These are phyloP conservation scores for Pandion haliaetus DNA, from an alignment of 2,113 vertebrate genomes.

Conservation along the genomic window DNA sequence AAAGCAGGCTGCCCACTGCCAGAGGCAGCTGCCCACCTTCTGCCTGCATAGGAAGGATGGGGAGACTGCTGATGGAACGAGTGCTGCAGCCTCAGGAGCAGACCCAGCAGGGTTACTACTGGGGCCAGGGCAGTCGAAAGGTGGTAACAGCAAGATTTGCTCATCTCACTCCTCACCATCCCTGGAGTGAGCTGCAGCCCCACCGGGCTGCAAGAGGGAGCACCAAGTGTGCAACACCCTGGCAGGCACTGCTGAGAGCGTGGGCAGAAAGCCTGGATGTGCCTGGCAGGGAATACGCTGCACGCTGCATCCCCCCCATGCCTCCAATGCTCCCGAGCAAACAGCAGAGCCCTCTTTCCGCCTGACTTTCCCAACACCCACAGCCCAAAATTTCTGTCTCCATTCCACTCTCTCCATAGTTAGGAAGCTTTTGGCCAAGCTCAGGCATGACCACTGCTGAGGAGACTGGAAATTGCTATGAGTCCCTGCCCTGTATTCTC, in stretches of 20 bases:
- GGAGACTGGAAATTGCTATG: neutral
- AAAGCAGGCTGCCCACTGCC: neutral
- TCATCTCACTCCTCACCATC: neutral
- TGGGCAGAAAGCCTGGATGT: neutral
- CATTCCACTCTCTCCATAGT: fast-evolving
- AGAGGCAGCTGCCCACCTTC: neutral
- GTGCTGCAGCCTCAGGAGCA: neutral
- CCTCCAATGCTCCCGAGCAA: neutral
- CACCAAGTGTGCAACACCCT: fast-evolving
- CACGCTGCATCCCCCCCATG: fast-evolving
- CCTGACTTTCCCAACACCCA: neutral
- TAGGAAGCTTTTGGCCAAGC: neutral
- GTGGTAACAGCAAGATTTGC: neutral
- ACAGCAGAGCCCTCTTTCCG: neutral
- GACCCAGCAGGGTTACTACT: too few relatives aligned
- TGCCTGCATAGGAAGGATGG: neutral
- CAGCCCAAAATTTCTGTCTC: neutral
- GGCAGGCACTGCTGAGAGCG: fast-evolving
- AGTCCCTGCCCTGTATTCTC: neutral
- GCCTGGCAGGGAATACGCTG: neutral
- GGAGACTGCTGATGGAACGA: neutral
- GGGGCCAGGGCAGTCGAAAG: neutral
- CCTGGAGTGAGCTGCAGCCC: neutral
- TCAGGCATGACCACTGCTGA: neutral
- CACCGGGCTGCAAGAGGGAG: fast-evolving